Evolutionary conservation across 2,113 vertebrate genomes (phyloP).

Genomic region (Nibea albiflora): DNA sequence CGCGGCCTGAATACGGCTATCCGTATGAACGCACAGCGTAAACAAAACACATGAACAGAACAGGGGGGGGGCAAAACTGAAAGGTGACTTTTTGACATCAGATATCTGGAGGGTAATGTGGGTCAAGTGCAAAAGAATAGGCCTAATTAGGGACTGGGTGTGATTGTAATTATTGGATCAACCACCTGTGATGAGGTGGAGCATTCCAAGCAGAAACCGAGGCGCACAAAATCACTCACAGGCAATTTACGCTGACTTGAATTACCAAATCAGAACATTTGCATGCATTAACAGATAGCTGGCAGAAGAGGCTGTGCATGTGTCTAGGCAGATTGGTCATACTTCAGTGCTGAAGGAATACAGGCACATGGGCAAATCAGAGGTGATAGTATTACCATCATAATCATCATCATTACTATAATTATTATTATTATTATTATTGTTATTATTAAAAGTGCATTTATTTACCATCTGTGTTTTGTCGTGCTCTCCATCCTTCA

Average conservation of each 20-base stretch:
- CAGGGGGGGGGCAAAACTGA: background rate
- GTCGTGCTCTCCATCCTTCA: slow-evolving; percentile 88
- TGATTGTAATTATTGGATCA: slow-evolving; percentile 32
- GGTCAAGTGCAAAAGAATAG: slow-evolving; percentile 41
- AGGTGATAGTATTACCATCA: slow-evolving; percentile 39
- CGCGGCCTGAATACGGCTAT: background rate
- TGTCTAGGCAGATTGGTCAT: slow-evolving; percentile 50
- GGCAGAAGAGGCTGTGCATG: slow-evolving; percentile 49
- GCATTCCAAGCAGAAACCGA: slow-evolving; percentile 52
- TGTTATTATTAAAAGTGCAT: slow-evolving; percentile 74
- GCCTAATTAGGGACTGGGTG: slow-evolving; percentile 16
- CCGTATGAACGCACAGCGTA: background rate
- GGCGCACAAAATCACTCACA: slow-evolving; percentile 52
- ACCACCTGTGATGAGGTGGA: slow-evolving; percentile 24
- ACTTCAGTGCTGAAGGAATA: slow-evolving; percentile 54
- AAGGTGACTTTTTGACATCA: slow-evolving; percentile 27
- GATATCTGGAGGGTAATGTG: slow-evolving; percentile 6
- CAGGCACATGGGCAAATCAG: slow-evolving; percentile 62
- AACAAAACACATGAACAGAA: slow-evolving; percentile 13
- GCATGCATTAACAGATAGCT: slow-evolving; percentile 72
- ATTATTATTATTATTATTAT: slow-evolving; percentile 14
- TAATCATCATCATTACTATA: slow-evolving; percentile 21
- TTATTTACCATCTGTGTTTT: slow-evolving; percentile 88
- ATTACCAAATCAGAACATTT: slow-evolving; percentile 57
- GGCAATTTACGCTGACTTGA: slow-evolving; percentile 50